A percentile compares a stretch with the other conserved stretches of the same genome.
Conservation (phyloP, 1,140 invertebrate genomes). For the Lepidurus arcticus region DNA sequence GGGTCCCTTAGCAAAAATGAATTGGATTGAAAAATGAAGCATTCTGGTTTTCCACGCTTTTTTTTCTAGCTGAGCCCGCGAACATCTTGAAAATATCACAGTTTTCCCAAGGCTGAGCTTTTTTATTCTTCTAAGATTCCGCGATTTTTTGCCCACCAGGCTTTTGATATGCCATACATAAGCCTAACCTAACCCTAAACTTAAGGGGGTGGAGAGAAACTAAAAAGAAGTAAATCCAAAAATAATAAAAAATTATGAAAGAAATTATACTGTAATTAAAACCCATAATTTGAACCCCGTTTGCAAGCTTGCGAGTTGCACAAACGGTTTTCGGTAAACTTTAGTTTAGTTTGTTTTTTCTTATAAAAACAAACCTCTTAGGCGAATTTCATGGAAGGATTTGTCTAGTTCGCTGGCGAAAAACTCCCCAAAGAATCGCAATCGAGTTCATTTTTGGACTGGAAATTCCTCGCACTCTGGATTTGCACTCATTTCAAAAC, state of each 20-base stretch:
- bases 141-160: not conserved
- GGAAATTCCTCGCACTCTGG: not conserved
- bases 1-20: not conserved
- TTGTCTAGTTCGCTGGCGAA: not conserved
- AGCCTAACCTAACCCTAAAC: not conserved
- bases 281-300: not conserved
- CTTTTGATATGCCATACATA: not conserved
- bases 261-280: not conserved
- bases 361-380: not conserved
- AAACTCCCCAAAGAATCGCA: not conserved
- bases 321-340: no score
- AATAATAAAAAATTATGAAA: not conserved
- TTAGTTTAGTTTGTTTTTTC: no score
- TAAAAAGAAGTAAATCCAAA: no score
- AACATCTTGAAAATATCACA: constrained; percentile 22
- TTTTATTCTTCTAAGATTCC: not conserved
- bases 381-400: constrained; percentile 18
- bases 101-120: constrained; percentile 16
- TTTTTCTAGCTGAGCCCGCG: not conserved
- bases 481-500: not conserved
- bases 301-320: not conserved
- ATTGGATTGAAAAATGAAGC: not conserved
- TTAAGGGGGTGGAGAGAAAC: no score
- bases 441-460: not conserved
- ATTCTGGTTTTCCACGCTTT: not conserved